Percentiles rank a stretch among this genome's conserved stretches.
phyloP scores from a whole-genome alignment of 2,113 vertebrate species.

The Nanger granti region DNA sequence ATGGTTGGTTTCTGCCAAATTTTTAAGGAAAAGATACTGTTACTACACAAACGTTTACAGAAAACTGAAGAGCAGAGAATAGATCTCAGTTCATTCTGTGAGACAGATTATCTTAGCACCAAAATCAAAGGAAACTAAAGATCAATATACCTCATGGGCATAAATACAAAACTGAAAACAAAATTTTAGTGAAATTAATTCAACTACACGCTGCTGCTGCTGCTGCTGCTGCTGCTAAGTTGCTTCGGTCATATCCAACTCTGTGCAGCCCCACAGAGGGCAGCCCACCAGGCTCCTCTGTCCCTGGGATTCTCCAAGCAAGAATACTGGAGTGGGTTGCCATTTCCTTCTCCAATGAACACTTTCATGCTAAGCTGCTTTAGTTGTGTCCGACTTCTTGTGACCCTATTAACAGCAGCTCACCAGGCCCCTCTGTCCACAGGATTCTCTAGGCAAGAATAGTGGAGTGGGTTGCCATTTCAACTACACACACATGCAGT shows the following conservation, averaged over 20 bases:
- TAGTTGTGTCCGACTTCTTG: rapidly evolving
- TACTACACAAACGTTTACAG: not conserved
- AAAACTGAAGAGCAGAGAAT: not conserved
- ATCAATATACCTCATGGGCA: not conserved
- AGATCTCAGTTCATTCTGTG: not conserved
- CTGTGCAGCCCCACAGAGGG: not conserved
- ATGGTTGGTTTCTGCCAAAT: not conserved
- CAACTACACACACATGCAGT: not conserved
- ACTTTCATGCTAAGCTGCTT: not conserved
- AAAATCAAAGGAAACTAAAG: not conserved
- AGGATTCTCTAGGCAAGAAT: not conserved
- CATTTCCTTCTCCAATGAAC: not conserved
- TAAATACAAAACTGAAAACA: not conserved
- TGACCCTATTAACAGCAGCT: not conserved
- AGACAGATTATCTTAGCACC: not conserved
- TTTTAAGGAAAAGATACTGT: not conserved
- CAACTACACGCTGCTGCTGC: not conserved
- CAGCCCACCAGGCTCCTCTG: not conserved
- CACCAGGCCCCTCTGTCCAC: not conserved
- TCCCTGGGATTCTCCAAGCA: not conserved
- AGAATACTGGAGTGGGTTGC: not conserved
- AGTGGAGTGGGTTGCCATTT: not conserved
- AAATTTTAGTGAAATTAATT: not conserved
- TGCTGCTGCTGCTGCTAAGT: not conserved
- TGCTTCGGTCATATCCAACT: rapidly evolving